A percentile compares a stretch with the other conserved stretches of the same genome.
phyloP scores from a whole-genome alignment of 2,113 vertebrate genomes.

The Camelus dromedarius region DNA sequence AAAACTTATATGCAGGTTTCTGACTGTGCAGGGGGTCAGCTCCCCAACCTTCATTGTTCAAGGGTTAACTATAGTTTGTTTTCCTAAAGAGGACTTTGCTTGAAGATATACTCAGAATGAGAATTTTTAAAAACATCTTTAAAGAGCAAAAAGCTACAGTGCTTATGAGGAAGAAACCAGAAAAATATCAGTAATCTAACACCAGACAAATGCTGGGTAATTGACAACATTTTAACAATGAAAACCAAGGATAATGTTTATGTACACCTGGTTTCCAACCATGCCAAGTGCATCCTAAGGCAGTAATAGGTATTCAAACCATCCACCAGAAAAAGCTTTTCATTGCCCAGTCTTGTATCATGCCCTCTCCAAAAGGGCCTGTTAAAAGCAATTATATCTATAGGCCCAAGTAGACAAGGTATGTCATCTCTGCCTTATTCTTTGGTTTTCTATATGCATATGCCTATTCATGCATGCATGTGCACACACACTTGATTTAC shows the following conservation, averaged over 20 bases:
- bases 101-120: not conserved
- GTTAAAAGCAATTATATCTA: not conserved
- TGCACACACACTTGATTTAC: not conserved
- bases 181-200: not conserved
- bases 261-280: not conserved
- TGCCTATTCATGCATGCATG: not conserved
- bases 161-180: not conserved
- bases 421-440: not conserved
- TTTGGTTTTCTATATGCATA: not conserved
- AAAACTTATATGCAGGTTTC: too few relatives aligned
- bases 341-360: not conserved
- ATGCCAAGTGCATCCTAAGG: not conserved
- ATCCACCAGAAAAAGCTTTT: not conserved
- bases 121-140: not conserved
- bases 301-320: not conserved
- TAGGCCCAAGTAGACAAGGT: not conserved
- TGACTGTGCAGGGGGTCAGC: too few relatives aligned
- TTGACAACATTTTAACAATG: not conserved
- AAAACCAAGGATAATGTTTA: not conserved
- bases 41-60: too few relatives aligned
- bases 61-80: not conserved
- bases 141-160: not conserved
- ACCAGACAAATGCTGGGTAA: not conserved
- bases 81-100: not conserved
- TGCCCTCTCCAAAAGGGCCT: not conserved